Percentiles rank a stretch among this genome's conserved stretches.
Conservation (phyloP, 2,888 invertebrate genomes). For the Chymomyza procnemis region DNA sequence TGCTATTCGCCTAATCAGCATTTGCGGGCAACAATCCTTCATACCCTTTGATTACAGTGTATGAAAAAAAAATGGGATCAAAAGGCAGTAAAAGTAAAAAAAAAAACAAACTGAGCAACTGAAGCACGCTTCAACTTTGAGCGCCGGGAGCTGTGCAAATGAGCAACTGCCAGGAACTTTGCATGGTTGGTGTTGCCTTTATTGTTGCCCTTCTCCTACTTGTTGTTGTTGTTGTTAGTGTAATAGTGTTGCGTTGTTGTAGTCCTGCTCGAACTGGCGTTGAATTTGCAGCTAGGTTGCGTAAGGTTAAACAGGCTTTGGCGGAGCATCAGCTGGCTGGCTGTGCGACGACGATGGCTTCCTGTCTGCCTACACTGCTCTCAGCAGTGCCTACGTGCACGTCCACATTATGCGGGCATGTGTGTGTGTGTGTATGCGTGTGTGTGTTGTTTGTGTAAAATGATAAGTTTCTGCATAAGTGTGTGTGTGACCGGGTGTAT, state of each 20-base stretch:
- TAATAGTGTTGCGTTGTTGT: neutral
- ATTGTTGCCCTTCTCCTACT: neutral
- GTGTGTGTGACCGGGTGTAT: conserved; percentile 22
- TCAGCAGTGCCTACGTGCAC: conserved; percentile 22
- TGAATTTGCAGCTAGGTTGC: conserved; percentile 63
- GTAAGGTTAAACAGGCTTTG: conserved; percentile 59
- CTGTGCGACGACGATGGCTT: conserved; percentile 41
- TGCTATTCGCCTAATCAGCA: too few species aligned
- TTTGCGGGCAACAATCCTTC: too few species aligned
- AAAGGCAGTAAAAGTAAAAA: too few species aligned
- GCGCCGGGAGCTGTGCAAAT: conserved; percentile 3
- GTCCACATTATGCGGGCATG: neutral
- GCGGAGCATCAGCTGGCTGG: conserved; percentile 61
- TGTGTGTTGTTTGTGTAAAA: conserved; percentile 23
- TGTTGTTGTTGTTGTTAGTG: neutral
- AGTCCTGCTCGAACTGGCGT: conserved; percentile 34
- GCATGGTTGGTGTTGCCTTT: conserved; percentile 38
- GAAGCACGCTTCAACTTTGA: neutral
- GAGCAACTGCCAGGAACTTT: conserved; percentile 50
- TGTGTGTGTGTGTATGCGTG: neutral
- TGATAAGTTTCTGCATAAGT: conserved; percentile 55
- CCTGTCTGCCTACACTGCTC: conserved; percentile 45
- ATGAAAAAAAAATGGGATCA: neutral
- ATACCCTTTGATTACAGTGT: too few species aligned
- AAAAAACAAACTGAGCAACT: neutral